Conservation (phyloP, 2,797 vertebrate genomes). For the Rhyacichthys aspro region DNA sequence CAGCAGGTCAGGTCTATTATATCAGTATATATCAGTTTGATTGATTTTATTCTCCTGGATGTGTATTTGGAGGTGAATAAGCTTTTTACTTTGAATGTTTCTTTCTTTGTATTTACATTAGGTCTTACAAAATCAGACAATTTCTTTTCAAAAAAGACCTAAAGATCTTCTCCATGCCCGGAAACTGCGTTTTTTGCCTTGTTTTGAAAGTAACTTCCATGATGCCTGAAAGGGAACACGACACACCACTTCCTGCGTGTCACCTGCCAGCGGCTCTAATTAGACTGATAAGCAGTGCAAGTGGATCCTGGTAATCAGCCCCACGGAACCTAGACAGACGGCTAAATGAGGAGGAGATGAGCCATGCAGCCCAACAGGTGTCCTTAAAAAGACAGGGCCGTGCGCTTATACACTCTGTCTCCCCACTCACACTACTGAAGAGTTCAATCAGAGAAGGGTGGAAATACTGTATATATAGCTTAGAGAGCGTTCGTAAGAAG, state of each 20-base stretch:
- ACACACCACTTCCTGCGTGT: constrained; percentile 71
- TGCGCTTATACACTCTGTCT: constrained; percentile 45
- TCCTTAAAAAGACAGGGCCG: constrained; percentile 74
- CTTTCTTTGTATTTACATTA: no score
- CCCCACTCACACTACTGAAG: constrained; percentile 38
- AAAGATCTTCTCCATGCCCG: not conserved
- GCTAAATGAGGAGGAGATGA: constrained; percentile 81
- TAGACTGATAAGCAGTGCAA: constrained; percentile 80
- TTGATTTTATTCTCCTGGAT: no score
- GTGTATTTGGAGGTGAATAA: no score
- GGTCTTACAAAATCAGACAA: no score
- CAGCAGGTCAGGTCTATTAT: no score
- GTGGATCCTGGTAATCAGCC: constrained; percentile 79
- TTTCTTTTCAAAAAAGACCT: no score
- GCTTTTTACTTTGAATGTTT: no score
- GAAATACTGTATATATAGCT: constrained; percentile 31
- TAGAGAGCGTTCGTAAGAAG: constrained; percentile 44
- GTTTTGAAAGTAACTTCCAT: constrained; percentile 22
- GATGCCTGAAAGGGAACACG: constrained; percentile 53
- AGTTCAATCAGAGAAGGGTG: constrained; percentile 47
- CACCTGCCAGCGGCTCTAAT: constrained; percentile 80
- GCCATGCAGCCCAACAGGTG: constrained; percentile 78
- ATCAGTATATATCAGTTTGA: no score
- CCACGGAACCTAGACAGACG: constrained; percentile 77
- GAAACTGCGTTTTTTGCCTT: constrained; percentile 14